phyloP scores from a whole-genome alignment of 2,888 invertebrate species.

The Camponotus fellah region DNA sequence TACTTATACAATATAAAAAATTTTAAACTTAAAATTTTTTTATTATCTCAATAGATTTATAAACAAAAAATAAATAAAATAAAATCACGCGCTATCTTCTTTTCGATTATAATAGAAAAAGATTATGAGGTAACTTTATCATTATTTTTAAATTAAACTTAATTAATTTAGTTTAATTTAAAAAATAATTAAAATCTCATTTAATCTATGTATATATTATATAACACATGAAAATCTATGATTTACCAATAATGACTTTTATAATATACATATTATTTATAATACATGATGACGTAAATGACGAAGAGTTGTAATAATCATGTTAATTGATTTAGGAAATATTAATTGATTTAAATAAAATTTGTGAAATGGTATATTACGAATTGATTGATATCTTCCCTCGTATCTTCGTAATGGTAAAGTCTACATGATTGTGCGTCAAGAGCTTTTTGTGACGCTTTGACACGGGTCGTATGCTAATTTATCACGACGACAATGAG shows the following conservation, averaged over 20 bases:
- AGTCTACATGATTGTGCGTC: slow-evolving; percentile 72
- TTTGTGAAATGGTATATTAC: slow-evolving; percentile 47
- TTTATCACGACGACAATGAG: slow-evolving; percentile 78
- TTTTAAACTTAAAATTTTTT: neutral
- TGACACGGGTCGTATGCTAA: slow-evolving; percentile 76
- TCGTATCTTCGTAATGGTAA: slow-evolving; percentile 61
- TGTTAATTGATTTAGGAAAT: slow-evolving; percentile 41
- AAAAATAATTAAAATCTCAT: slow-evolving; percentile 2
- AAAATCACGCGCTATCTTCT: neutral
- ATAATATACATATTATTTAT: too few relatives aligned
- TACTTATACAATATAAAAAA: neutral
- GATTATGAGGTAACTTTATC: neutral
- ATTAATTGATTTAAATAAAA: slow-evolving; percentile 49
- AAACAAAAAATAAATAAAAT: neutral
- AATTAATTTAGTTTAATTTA: neutral
- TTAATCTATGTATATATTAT: slow-evolving; percentile 10
- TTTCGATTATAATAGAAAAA: neutral
- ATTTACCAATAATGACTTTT: slow-evolving; percentile 61
- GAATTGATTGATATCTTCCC: slow-evolving; percentile 53
- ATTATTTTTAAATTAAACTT: neutral
- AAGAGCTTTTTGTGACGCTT: slow-evolving; percentile 72
- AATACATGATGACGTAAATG: slow-evolving; percentile 47
- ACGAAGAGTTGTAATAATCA: slow-evolving; percentile 23
- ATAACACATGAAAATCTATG: neutral
- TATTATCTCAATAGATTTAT: neutral